Percentiles rank a stretch among this genome's conserved stretches.
Conservation (phyloP, 2,888 invertebrate genomes). For the Netelia inedita region DNA sequence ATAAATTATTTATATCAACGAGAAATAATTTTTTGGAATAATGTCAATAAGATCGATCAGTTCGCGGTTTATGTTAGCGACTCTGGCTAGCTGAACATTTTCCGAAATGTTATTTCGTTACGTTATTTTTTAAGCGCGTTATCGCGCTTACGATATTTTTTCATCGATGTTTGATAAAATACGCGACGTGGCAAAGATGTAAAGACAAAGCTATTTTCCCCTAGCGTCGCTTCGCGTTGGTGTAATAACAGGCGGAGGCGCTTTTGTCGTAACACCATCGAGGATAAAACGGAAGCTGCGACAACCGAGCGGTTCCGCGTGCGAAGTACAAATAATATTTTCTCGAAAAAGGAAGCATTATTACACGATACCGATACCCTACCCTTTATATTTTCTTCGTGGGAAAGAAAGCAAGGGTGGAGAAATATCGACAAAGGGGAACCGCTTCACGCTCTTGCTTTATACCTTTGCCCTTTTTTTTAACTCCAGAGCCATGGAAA, state of each 20-base stretch:
- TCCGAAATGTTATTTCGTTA: too few relatives aligned
- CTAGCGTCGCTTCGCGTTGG: too few relatives aligned
- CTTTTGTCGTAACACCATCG: too few relatives aligned
- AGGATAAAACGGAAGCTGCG: too few relatives aligned
- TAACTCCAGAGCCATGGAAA: background rate
- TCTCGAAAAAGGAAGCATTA: background rate
- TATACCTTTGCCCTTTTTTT: slow-evolving; percentile 6
- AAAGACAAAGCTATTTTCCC: too few relatives aligned
- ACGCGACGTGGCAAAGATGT: too few relatives aligned
- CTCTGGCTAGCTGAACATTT: too few relatives aligned
- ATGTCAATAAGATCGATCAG: background rate
- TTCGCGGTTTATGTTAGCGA: too few relatives aligned
- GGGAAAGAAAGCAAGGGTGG: background rate
- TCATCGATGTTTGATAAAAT: too few relatives aligned
- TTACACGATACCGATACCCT: background rate
- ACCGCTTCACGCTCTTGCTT: background rate
- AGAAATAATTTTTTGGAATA: background rate
- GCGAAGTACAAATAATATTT: background rate
- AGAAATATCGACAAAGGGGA: background rate
- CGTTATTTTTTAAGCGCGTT: too few relatives aligned
- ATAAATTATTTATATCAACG: background rate
- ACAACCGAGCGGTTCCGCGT: background rate
- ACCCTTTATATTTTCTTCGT: background rate
- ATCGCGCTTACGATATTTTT: too few relatives aligned
- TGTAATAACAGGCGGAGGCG: too few relatives aligned